Evolutionary conservation across 2,888 invertebrate genomes (phyloP), one percentile per base, ranked within the genome.

Genomic region (Silvanus unidentatus): DNA sequence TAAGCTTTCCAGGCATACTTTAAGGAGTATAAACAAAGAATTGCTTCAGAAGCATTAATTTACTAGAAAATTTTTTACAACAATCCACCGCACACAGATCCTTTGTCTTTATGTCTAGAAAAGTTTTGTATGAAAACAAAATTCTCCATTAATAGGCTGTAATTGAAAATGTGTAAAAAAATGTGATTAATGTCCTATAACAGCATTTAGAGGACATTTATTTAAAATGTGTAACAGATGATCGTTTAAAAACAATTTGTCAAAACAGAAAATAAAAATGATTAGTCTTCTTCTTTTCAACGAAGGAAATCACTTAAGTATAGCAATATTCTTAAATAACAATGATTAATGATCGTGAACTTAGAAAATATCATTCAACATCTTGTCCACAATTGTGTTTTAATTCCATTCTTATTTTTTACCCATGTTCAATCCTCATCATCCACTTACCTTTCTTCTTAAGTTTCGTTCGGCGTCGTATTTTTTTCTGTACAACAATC

Each of bases 401-500:
- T 22, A 22, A 22, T 22, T n/a, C 22, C 22, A 22, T 22, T 22
- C 8, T 22, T 5, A 22, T 22, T 22, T 22, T 22, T 22, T 22
- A 5, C 22, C 22, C 22, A 8, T 22, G 22, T 22, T 22, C 22
- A 8, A n/a, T n/a, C 8, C 22, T 22, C 22, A 16, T 16, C 42
- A 37, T 40, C 42, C 44, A 56, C 62, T 59, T 57, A 62, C 66
- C 54, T 71, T 76, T 73, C 47, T 51, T 58, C 16, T 47, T 57
- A 65, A 74, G 75, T 62, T 75, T 78, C 39, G 73, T 71, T 32
- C 68, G 63, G 30, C 55, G 61, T 56, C 71, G 75, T 58, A 65
- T 77, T 67, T 79, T 81, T 64, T 83, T 82, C 63, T 87, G 87
- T 2, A 90, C 84, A 9, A 93, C 76, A 29, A 88, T 72, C 2